Base-by-base conservation (phyloP, 2,797 vertebrate species). In the Sebastes kiyomatsui region DNA sequence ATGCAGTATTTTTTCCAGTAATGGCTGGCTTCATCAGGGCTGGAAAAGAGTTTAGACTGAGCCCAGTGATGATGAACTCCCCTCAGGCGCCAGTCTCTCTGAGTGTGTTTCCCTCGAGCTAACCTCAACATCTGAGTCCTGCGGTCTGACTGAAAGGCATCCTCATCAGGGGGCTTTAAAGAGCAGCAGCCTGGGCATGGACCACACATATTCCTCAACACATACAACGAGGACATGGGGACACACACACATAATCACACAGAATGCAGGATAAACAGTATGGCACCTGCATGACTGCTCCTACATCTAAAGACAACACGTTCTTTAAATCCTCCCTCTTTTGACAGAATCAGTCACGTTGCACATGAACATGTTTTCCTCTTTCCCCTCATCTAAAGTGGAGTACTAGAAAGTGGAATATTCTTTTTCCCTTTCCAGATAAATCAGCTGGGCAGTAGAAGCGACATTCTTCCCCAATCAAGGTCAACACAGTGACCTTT, bases 91-190 rank as follows among this genome's bases (percentile, higher is more conserved):
- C 90, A 83, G 77, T 32, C 35, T 69, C 76, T 66, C 73, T n/a
- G 68, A 89, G 75, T 84, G 82, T 75, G 83, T 83, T 83, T 90
- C 71, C 69, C 75, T 75, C 28, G 13, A 72, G 73, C 73, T 82
- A 82, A 90, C 87, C 86, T 90, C 85, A 87, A 80, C 81, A 68
- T 89, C 56, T 83, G 56, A 84, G 70, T 73, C n/a, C 55, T 87
- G 82, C 66, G 78, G 87, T 90, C 77, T 28, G 28, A 30, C 28
- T 82, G 83, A 84, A 90, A 86, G 81, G 80, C 49, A 49, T 79
- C 84, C 73, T 82, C 86, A 79, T 84, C 75, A 42, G 69, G 75
- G 55, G 73, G 75, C 65, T 87, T 42, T 59, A 32, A 46, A 82
- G 67, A 87, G 77, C 75, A 67, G 81, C 46, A 56, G 79, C 33